phyloP scores from a whole-genome alignment of 2,888 invertebrate genomes.

The Drosophila kuntzei region DNA sequence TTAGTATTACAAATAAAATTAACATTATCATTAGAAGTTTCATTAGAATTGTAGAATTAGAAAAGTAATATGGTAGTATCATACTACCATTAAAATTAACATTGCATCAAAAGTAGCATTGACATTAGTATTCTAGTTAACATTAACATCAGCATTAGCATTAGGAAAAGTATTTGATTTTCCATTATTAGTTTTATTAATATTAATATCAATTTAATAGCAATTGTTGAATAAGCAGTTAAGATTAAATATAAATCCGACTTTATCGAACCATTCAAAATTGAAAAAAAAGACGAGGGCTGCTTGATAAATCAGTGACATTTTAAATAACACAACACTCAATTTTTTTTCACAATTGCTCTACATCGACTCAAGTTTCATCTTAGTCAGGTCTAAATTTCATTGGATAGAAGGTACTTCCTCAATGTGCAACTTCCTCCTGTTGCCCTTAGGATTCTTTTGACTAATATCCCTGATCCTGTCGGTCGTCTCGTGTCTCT shows the following conservation, averaged over 20 bases:
- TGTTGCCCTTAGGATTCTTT: background rate
- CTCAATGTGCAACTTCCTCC: slow-evolving; percentile 9
- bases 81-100: background rate
- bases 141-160: background rate
- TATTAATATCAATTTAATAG: background rate
- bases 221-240: too few species aligned
- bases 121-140: background rate
- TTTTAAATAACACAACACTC: too few species aligned
- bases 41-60: too few species aligned
- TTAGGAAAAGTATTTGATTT: background rate
- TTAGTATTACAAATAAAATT: too few species aligned
- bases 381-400: background rate
- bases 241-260: too few species aligned
- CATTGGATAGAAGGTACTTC: slow-evolving; percentile 1
- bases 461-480: slow-evolving; percentile 13
- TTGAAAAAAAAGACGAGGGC: background rate
- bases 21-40: background rate
- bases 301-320: background rate
- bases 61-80: too few species aligned
- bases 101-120: background rate
- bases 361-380: background rate
- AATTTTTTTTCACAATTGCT: background rate
- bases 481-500: background rate
- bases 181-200: background rate
- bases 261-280: background rate